phyloP scores from a whole-genome alignment of 2,113 vertebrate genomes.

The Addax nasomaculatus region DNA sequence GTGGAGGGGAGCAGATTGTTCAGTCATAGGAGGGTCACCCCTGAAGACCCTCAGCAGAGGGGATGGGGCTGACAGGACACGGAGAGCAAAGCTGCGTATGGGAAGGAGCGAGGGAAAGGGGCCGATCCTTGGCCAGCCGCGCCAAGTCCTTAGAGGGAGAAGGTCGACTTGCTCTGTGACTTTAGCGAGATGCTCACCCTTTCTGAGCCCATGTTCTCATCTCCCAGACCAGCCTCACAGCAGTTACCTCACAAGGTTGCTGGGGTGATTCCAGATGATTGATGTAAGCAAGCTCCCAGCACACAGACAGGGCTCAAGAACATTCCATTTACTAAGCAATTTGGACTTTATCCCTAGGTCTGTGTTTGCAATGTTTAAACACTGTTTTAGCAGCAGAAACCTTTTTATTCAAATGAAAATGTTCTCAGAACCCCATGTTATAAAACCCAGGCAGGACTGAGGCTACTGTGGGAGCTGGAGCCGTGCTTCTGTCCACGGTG shows the following conservation, averaged over 20 bases:
- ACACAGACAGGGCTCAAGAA: neutral
- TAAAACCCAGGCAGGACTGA: neutral
- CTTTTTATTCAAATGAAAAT: neutral
- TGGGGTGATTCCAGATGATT: fast-evolving
- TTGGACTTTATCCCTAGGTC: constrained; percentile 1
- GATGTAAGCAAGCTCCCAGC: fast-evolving
- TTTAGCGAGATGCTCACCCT: neutral
- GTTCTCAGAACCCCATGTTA: neutral
- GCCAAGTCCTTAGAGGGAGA: neutral
- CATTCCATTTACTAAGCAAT: neutral
- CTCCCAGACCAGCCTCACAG: neutral
- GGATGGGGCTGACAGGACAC: neutral
- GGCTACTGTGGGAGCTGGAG: neutral
- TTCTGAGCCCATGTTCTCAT: neutral
- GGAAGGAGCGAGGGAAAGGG: neutral
- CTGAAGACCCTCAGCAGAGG: neutral
- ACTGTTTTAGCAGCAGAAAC: neutral
- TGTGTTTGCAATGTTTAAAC: neutral
- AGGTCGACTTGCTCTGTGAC: neutral
- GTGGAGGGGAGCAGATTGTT: neutral
- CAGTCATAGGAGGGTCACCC: fast-evolving
- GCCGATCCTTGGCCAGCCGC: neutral
- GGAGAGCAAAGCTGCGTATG: fast-evolving
- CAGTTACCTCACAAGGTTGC: neutral
- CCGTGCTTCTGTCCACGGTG: neutral